phyloP scores from a whole-genome alignment of 30 jellyfish, hydroid and myxozoan species.

The Hydra vulgaris region DNA sequence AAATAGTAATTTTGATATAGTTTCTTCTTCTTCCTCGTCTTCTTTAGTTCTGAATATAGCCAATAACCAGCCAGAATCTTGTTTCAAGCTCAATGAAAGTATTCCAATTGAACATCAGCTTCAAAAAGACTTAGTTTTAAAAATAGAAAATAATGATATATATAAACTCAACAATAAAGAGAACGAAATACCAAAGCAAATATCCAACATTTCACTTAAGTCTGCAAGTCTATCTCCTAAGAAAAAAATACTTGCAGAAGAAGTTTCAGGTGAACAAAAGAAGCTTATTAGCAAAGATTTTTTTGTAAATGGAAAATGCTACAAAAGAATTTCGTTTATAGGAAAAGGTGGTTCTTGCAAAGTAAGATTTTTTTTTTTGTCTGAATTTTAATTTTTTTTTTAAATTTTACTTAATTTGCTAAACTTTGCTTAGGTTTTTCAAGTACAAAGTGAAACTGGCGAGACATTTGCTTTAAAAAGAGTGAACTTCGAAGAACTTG shows the following conservation, averaged over 20 bases:
- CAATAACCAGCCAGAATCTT: background rate
- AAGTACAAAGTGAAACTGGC: conserved; percentile 52
- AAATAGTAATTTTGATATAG: background rate
- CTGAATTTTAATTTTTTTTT: no score
- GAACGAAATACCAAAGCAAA: background rate
- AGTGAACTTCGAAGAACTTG: conserved; percentile 62
- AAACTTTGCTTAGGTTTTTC: conserved; percentile 51
- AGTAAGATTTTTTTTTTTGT: conserved; percentile 5
- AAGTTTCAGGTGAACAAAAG: background rate
- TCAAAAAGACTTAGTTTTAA: background rate
- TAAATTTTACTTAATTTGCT: background rate
- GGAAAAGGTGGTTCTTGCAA: conserved; percentile 87
- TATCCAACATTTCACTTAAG: background rate
- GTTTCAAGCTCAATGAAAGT: background rate
- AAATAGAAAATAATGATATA: background rate
- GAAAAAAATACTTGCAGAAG: background rate
- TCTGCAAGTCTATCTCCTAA: background rate
- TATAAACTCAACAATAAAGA: no score
- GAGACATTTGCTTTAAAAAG: conserved; percentile 57
- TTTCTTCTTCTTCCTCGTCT: background rate
- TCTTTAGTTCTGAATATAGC: background rate
- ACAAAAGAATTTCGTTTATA: conserved; percentile 31
- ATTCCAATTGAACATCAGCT: background rate
- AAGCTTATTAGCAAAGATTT: conserved; percentile 5
- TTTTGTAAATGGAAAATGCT: conserved; percentile 44